Evolutionary conservation across 2,888 invertebrate species (phyloP), one percentile per base, ranked within the genome.

Genomic region (Trissolcus brochymenae): DNA sequence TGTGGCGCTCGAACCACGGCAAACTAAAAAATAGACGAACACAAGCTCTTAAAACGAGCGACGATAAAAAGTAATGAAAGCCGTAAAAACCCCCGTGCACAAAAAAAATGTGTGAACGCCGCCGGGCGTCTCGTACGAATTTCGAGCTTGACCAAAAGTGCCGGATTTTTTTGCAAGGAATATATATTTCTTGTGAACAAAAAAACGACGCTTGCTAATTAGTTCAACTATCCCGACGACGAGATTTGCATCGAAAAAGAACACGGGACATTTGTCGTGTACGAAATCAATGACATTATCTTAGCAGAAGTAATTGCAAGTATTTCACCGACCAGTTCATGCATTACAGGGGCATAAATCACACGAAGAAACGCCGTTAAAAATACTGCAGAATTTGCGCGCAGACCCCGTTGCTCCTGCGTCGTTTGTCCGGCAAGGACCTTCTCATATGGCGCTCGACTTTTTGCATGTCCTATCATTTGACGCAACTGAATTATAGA

Each of bases 51-150:
- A 81, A 82, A 82, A 80, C 80, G 81, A 82, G 84, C 81, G 85
- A 85, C 85, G 84, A 86, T 85, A 86, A 87, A 87, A 86, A 83
- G 84, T 85, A 86, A 86, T 85, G 86, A 87, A 86, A 86, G 85
- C 86, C 85, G 84, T 84, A 86, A 84, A 84, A 85, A 84, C 81
- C 68, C 68, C 7, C 2, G 9, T 78, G 46, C n/a, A 53, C 66
- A 56, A 51, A 14, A 50, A 25, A 73, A 73, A 57, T 61, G 60
- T 60, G 43, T 54, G 17, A 53, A 54, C 50, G 16, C 7, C 29
- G 35, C 35, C 7, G 9, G 35, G 35, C 35, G 49, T 68, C 40
- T 70, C 59, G 25, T 60, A 16, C 53, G 46, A 60, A 67, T 61
- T 55, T 59, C 21, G 14, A 51, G 62, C 16, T 64, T 71, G 57